Percentiles rank a stretch among this genome's conserved stretches.
Conservation (phyloP, 92 coral and sea anemone species). For the Umimayanthus chanpuru region DNA sequence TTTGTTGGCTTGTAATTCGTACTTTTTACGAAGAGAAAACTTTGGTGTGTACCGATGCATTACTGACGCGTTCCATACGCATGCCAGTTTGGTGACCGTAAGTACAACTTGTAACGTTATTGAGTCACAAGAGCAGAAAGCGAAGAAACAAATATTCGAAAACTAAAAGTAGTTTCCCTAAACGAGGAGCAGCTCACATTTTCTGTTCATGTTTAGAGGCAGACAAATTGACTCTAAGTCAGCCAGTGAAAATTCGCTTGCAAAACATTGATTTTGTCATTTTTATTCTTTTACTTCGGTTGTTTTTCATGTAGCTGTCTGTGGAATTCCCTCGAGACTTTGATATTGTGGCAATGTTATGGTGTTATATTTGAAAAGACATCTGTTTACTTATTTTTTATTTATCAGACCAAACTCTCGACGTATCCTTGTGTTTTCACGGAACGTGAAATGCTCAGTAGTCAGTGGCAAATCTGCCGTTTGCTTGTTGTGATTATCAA, state of each 20-base stretch:
- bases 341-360: background rate
- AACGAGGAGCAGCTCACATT: background rate
- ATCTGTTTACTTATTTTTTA: background rate
- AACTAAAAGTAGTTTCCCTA: background rate
- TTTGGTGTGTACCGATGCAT: background rate
- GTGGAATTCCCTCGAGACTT: background rate
- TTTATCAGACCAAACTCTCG: background rate
- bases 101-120: background rate
- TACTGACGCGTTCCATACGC: background rate
- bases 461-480: background rate
- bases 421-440: no score
- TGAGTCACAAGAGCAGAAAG: background rate
- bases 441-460: no score
- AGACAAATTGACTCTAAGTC: background rate
- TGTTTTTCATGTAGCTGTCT: background rate
- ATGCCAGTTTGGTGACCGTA: background rate
- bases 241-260: background rate
- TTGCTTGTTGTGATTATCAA: background rate
- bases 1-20: background rate
- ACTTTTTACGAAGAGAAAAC: background rate
- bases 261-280: no score
- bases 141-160: background rate
- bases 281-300: no score
- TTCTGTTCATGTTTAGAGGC: background rate
- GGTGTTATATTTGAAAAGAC: background rate